These are phyloP conservation scores for Scaptomyza cyrtandrae DNA, from an alignment of 2,888 invertebrate genomes.

Conservation along the genomic window DNA sequence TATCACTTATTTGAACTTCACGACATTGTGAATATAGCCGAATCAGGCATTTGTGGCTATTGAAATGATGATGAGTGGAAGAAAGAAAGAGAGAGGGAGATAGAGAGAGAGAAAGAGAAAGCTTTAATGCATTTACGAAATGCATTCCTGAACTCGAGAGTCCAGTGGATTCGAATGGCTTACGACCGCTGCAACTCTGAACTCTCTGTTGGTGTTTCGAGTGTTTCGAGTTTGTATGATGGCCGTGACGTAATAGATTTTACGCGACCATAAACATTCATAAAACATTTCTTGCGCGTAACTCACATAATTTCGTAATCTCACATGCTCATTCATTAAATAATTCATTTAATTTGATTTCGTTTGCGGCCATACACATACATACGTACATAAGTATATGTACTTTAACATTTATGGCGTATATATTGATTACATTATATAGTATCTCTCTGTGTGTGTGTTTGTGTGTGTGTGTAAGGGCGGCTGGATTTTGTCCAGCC, in stretches of 20 bases:
- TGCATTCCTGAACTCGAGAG: slow-evolving; percentile 39
- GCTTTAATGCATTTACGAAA: slow-evolving; percentile 59
- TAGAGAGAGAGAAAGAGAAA: neutral
- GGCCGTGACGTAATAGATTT: slow-evolving; percentile 79
- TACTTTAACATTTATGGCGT: neutral
- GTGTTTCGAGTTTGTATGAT: slow-evolving; percentile 14
- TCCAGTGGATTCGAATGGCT: slow-evolving; percentile 11
- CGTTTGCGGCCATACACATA: slow-evolving; percentile 19
- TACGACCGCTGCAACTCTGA: neutral
- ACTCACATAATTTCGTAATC: slow-evolving; percentile 79
- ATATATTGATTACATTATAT: slow-evolving; percentile 33
- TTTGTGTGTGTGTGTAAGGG: neutral
- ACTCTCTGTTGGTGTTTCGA: neutral
- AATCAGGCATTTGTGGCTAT: neutral
- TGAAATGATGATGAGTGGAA: neutral
- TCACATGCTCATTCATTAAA: slow-evolving; percentile 75
- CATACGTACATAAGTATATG: neutral
- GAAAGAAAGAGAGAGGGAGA: slow-evolving; percentile 4
- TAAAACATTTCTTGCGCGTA: slow-evolving; percentile 78
- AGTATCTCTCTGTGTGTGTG: neutral
- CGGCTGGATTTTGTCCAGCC: slow-evolving; percentile 27
- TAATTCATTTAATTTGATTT: slow-evolving; percentile 81
- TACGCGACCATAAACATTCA: slow-evolving; percentile 78
- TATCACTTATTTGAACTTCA: too few relatives aligned
- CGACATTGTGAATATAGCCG: neutral